These are phyloP conservation scores for Diuraphis noxia DNA, from an alignment of 1,140 invertebrate genomes.

Conservation along the genomic window DNA sequence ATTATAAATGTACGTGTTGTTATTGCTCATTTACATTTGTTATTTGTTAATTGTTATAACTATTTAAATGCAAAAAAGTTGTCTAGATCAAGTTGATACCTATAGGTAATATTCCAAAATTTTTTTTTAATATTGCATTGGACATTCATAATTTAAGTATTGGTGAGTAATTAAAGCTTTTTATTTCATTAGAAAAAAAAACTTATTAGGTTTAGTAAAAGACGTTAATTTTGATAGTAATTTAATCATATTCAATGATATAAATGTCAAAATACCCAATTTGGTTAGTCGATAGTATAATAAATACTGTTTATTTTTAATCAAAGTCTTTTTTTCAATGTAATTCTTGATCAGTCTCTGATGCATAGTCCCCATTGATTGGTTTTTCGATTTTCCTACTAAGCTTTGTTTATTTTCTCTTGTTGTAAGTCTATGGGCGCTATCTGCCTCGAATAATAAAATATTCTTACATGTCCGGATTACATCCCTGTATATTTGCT, in stretches of 20 bases:
- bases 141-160: too few species aligned
- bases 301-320: not conserved
- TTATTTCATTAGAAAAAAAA: not conserved
- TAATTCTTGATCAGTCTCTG: not conserved
- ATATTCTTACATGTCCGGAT: too few species aligned
- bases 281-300: not conserved
- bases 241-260: not conserved
- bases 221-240: fast-evolving
- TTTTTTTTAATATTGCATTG: too few species aligned
- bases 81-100: too few species aligned
- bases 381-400: too few species aligned
- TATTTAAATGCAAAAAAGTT: too few species aligned
- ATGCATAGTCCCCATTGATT: not conserved
- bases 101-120: too few species aligned
- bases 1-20: not conserved
- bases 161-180: too few species aligned
- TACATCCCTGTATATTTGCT: too few species aligned
- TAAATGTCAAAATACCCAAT: not conserved
- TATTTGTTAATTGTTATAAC: not conserved
- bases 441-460: too few species aligned
- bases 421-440: too few species aligned
- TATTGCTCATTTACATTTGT: not conserved
- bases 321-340: not conserved
- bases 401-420: too few species aligned
- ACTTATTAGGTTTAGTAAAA: not conserved